A percentile compares a stretch with the other conserved stretches of the same genome.
phyloP scores from a whole-genome alignment of 2,797 vertebrate genomes.

The Synanceia verrucosa region DNA sequence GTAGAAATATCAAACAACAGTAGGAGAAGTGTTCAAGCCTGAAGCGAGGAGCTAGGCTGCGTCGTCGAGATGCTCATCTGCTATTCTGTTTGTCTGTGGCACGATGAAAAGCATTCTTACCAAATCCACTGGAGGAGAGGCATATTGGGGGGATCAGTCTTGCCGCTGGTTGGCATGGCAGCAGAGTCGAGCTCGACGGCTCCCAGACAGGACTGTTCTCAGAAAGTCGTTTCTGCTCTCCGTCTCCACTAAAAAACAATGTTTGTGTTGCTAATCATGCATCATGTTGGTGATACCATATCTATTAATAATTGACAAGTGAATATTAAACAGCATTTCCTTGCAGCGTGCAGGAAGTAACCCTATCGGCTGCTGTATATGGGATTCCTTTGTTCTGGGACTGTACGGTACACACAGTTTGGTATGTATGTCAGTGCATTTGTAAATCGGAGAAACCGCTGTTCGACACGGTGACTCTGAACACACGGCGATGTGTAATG shows the following conservation, averaged over 20 bases:
- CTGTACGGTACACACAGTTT: slow-evolving; percentile 18
- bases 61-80: slow-evolving; percentile 68
- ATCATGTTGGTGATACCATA: slow-evolving; percentile 15
- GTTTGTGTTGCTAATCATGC: slow-evolving; percentile 55
- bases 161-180: slow-evolving; percentile 74
- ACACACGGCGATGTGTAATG: slow-evolving; percentile 70
- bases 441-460: slow-evolving; percentile 62
- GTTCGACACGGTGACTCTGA: slow-evolving; percentile 60
- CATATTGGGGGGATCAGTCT: slow-evolving; percentile 62
- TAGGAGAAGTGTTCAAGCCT: slow-evolving; percentile 47
- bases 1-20: slow-evolving; percentile 50
- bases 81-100: slow-evolving; percentile 76
- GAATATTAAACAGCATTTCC: slow-evolving; percentile 23
- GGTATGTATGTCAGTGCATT: slow-evolving; percentile 53
- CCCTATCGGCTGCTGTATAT: background rate
- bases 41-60: slow-evolving; percentile 33
- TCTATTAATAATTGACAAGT: slow-evolving; percentile 46
- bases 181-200: slow-evolving; percentile 66
- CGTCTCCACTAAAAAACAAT: slow-evolving; percentile 14
- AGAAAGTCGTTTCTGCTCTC: slow-evolving; percentile 38
- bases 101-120: slow-evolving; percentile 71
- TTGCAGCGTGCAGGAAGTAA: background rate
- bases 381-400: background rate
- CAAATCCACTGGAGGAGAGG: slow-evolving; percentile 69
- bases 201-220: slow-evolving; percentile 52